Base-by-base conservation (phyloP, 2,888 invertebrate genomes). In the Folsomia manolachei region DNA sequence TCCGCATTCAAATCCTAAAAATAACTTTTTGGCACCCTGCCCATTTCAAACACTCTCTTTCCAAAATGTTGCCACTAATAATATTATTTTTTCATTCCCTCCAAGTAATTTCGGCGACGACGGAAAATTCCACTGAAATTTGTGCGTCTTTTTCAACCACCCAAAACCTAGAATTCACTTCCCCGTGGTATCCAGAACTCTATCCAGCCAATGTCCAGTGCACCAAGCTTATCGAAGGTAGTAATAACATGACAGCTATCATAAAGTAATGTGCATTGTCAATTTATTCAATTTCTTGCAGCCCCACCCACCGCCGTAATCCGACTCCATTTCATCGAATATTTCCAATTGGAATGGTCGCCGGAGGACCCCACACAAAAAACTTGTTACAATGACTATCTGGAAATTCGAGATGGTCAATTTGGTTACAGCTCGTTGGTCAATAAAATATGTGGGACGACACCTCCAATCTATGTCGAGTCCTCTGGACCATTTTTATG, bases 341-440 rank as follows among this genome's bases (percentile, higher is more conserved):
- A 87, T 80, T 94, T 94, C 84, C 86, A 89, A 78, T 39, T 75
- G 23, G 75, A 77, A 63, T 39, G 27, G 1, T 4, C 18, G 4
- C 19, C n/a, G 11, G 65, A 66, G 4, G 72, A 73, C 23, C n/a
- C n/a, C n/a, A n/a, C n/a, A n/a, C 72, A 87, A 52, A 86, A 88
- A 52, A 86, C 87, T 71, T 94, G 94, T 84, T 88, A 88, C 83
- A 91, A 90, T 85, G 94, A 94, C 85, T 92, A 87, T 84, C 86
- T 94, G 79, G 93, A 93, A 85, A 89, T 94, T 70, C 88, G 93
- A 70, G 92, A 94, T 83, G 94, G 94, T 1, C 89, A 89, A 63
- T 90, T 91, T 82, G 92, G 76, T 2, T 76, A 76, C 64, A 74
- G 74, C 1, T 26, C 87, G 74, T 84, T 86, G 75, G 84, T 90